phyloP scores from a whole-genome alignment of 2,113 vertebrate genomes.

The Takifugu flavidus region DNA sequence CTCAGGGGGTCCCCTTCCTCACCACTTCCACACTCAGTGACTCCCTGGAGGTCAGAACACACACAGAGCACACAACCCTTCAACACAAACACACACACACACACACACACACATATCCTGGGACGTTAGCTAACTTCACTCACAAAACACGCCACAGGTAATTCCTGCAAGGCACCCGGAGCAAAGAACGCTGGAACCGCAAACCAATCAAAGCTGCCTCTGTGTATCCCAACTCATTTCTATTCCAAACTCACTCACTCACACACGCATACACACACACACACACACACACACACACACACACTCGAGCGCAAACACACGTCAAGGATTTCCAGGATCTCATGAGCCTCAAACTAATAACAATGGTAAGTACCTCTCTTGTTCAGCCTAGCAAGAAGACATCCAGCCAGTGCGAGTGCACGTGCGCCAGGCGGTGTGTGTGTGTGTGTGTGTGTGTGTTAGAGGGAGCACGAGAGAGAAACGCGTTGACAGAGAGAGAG shows the following conservation, averaged over 20 bases:
- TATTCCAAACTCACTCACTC: constrained; percentile 33
- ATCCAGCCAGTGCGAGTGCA: constrained; percentile 60
- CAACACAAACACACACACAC: constrained; percentile 7
- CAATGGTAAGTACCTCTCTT: constrained; percentile 73
- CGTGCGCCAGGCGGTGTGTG: constrained; percentile 25
- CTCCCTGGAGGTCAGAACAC: constrained; percentile 43
- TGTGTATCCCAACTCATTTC: constrained; percentile 52
- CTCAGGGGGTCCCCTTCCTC: constrained; percentile 59
- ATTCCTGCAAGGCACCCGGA: constrained; percentile 47
- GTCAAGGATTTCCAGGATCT: constrained; percentile 42
- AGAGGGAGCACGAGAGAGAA: constrained; percentile 10
- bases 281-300: constrained; percentile 11
- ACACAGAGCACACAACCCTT: too few relatives aligned
- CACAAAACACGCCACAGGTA: constrained; percentile 40
- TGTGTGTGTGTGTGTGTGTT: constrained; percentile 20
- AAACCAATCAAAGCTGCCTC: constrained; percentile 58
- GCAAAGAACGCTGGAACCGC: constrained; percentile 51
- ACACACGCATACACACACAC: constrained; percentile 13
- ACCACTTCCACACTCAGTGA: constrained; percentile 34
- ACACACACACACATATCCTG: constrained; percentile 7
- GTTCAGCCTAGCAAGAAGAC: constrained; percentile 69
- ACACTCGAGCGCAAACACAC: constrained; percentile 1
- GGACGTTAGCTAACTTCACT: constrained; percentile 38
- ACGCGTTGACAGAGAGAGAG: constrained; percentile 28
- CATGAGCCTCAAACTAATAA: constrained; percentile 52